Base-by-base conservation (phyloP, 2,888 invertebrate genomes). In the Tanypteryx hageni region DNA sequence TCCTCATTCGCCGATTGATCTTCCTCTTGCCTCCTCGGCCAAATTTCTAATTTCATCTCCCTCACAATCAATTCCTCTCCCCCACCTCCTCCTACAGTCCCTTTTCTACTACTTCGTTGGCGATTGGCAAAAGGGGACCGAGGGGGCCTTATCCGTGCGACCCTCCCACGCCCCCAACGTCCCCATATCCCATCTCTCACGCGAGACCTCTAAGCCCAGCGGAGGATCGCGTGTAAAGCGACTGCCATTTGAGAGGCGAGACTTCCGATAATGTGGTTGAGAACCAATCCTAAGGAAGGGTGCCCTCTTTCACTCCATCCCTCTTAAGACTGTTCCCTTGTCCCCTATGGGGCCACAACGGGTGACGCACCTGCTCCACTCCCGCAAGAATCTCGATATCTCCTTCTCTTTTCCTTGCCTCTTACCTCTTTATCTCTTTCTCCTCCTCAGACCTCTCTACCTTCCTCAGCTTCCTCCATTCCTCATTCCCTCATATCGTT, bases 111-210 rank as follows among this genome's bases (percentile, higher is more conserved):
- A 3, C 1, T 5, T 44, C 3, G 44, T 44, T 1, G 44, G 44
- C 44, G 44, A 44, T 44, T 1, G 44, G 44, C 44, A 44, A 44
- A 44, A 44, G 5, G 44, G 44, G 18, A 7, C 9, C 18, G 68
- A 18, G 22, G 22, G 68, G 68, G 18, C 68, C 68, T 68, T 68
- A 68, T 68, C 68, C 44, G 44, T 44, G 44, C 44, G 44, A 44
- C 44, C 44, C 44, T 44, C 44, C 44, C 1, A 44, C 44, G 44
- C 44, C 76, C 27, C 22, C 27, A 22, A 27, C 76, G 76, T 76
- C 76, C 76, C 76, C 76, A 76, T 22, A 76, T 76, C 76, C 76
- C 76, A 76, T 76, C 76, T 76, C 76, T 22, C 76, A 76, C 76
- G 76, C 76, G 27, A 44, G 44, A 76, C 7, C 18, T 9, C 68